Conservation (phyloP, 2,797 vertebrate genomes). For the Phrynocephalus vlangalii region DNA sequence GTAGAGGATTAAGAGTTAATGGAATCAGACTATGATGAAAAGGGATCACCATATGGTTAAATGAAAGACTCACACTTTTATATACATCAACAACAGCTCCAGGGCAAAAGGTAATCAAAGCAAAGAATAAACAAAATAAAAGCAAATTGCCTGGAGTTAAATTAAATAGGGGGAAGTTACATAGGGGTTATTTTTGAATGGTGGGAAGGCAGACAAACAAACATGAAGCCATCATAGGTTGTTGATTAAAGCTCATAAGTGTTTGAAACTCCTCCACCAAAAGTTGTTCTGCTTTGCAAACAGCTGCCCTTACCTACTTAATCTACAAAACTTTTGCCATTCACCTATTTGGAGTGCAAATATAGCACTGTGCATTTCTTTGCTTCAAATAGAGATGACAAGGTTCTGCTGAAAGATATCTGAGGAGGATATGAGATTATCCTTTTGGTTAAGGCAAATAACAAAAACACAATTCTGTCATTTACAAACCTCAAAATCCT, state of each 20-base stretch:
- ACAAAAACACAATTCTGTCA: too few species aligned
- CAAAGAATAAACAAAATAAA: slow-evolving; percentile 42
- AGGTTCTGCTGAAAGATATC: neutral
- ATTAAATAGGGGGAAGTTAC: slow-evolving; percentile 33
- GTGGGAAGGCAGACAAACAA: neutral
- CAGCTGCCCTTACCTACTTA: neutral
- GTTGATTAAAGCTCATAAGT: neutral
- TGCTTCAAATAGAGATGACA: neutral
- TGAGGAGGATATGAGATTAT: too few species aligned
- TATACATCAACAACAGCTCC: neutral
- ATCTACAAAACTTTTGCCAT: neutral
- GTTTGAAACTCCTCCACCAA: neutral
- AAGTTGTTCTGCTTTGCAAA: neutral
- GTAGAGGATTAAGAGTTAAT: slow-evolving; percentile 28
- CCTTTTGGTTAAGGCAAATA: too few species aligned
- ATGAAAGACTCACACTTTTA: neutral
- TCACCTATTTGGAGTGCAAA: neutral
- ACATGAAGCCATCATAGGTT: slow-evolving; percentile 7
- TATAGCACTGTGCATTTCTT: neutral
- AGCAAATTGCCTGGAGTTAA: slow-evolving; percentile 42
- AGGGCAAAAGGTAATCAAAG: slow-evolving; percentile 35
- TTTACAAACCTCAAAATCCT: too few species aligned
- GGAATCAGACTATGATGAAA: slow-evolving; percentile 22
- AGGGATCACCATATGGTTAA: neutral
- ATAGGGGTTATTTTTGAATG: slow-evolving; percentile 31